Evolutionary conservation across 2,797 vertebrate species (phyloP).

Genomic region (Bovichtus variegatus): DNA sequence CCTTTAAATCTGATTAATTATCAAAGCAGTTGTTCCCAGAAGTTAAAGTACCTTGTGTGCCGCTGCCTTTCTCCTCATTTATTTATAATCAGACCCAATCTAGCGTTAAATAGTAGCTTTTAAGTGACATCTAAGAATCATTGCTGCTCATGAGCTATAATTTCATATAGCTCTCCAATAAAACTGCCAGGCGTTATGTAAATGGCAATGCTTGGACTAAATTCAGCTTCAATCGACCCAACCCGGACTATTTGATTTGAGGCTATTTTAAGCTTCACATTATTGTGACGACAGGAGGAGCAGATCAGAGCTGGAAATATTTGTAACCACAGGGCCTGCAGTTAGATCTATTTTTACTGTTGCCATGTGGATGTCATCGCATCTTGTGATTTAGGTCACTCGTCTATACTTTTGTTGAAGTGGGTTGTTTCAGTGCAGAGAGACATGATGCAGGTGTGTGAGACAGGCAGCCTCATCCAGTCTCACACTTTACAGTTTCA

Average conservation of each 20-base stretch:
- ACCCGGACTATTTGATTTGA: conserved; percentile 48
- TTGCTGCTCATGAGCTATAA: not conserved
- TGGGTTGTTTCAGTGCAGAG: not conserved
- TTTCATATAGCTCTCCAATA: not conserved
- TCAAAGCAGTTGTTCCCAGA: conserved; percentile 7
- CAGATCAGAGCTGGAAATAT: conserved; percentile 61
- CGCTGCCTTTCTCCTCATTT: conserved; percentile 7
- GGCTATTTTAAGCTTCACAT: conserved; percentile 71
- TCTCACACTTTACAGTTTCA: conserved; percentile 6
- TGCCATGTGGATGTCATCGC: conserved; percentile 58
- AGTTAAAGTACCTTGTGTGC: not conserved
- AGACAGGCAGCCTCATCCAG: too few relatives aligned
- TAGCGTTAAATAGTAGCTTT: not conserved
- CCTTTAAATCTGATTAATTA: not conserved
- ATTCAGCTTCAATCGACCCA: conserved; percentile 50
- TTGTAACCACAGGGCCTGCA: conserved; percentile 36
- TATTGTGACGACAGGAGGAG: conserved; percentile 41
- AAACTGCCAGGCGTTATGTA: conserved; percentile 39
- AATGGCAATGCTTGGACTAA: conserved; percentile 40
- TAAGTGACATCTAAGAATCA: conserved; percentile 7
- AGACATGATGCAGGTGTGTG: too few relatives aligned
- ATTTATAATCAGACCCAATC: conserved; percentile 24
- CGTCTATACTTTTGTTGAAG: conserved; percentile 28
- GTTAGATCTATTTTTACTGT: conserved; percentile 77
- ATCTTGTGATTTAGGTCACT: conserved; percentile 43